These are phyloP conservation scores for Nesoenas mayeri DNA, from an alignment of 2,113 vertebrate genomes.

Conservation along the genomic window DNA sequence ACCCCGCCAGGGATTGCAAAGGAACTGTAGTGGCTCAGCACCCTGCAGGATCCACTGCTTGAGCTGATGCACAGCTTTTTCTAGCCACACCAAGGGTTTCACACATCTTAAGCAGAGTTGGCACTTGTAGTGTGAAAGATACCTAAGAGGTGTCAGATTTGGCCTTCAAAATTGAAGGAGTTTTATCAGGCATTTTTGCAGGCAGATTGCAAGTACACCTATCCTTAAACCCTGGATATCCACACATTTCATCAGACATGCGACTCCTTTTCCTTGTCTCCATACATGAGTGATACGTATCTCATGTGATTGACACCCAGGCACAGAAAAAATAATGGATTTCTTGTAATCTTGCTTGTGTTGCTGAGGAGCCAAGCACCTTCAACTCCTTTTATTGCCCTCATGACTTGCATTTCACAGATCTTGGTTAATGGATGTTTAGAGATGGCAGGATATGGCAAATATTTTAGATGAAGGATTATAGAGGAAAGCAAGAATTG, in stretches of 20 bases:
- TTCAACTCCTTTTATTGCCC: not conserved
- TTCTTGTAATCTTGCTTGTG: not conserved
- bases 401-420: not conserved
- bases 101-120: constrained; percentile 6
- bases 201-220: not conserved
- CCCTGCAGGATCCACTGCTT: constrained; percentile 12
- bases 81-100: constrained; percentile 21
- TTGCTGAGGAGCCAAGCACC: not conserved
- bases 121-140: constrained; percentile 1
- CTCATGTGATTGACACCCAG: not conserved
- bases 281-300: not conserved
- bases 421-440: not conserved
- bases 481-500: not conserved
- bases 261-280: not conserved
- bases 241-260: not conserved
- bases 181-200: not conserved
- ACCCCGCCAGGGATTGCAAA: not conserved
- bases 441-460: not conserved
- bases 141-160: constrained; percentile 38
- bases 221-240: not conserved
- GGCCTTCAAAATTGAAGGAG: not conserved
- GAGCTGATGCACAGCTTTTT: constrained; percentile 12
- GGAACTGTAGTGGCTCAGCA: not conserved
- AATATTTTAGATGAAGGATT: not conserved
- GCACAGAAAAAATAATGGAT: not conserved